phyloP scores from a whole-genome alignment of 2,797 vertebrate species.

The Protosalanx chinensis region DNA sequence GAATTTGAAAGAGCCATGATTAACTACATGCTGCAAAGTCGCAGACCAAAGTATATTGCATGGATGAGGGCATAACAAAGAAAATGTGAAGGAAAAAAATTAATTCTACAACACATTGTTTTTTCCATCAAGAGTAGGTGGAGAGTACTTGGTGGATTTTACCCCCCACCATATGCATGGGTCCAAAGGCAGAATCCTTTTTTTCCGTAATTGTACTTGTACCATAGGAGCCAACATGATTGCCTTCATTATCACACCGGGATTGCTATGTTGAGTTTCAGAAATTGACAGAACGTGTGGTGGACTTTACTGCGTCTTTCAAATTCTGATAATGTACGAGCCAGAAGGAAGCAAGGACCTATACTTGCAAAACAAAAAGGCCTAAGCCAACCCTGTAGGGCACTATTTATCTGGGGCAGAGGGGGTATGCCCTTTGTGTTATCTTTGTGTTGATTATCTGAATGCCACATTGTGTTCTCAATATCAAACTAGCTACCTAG shows the following conservation, averaged over 20 bases:
- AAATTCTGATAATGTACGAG: conserved; percentile 50
- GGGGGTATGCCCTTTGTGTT: conserved; percentile 46
- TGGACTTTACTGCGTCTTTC: conserved; percentile 63
- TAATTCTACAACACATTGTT: too few relatives aligned
- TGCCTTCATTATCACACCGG: conserved; percentile 61
- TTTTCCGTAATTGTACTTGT: conserved; percentile 44
- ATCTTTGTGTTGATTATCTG: conserved; percentile 42
- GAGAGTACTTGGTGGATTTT: conserved; percentile 27
- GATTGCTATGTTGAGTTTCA: conserved; percentile 44
- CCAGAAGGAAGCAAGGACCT: conserved; percentile 32
- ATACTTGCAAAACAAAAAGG: conserved; percentile 48
- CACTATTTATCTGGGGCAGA: conserved; percentile 59
- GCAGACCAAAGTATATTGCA: too few relatives aligned
- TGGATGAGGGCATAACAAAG: too few relatives aligned
- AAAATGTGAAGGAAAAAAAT: too few relatives aligned
- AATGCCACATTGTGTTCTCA: conserved; percentile 38
- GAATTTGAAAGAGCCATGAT: too few relatives aligned
- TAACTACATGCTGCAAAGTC: too few relatives aligned
- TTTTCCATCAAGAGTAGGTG: not conserved
- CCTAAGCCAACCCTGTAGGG: conserved; percentile 55
- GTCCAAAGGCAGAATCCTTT: conserved; percentile 25
- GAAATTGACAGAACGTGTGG: conserved; percentile 57
- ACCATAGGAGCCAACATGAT: conserved; percentile 50
- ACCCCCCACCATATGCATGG: conserved; percentile 18
- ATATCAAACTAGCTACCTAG: not conserved